phyloP scores from a whole-genome alignment of 2,113 vertebrate species.

The Tragelaphus scriptus region DNA sequence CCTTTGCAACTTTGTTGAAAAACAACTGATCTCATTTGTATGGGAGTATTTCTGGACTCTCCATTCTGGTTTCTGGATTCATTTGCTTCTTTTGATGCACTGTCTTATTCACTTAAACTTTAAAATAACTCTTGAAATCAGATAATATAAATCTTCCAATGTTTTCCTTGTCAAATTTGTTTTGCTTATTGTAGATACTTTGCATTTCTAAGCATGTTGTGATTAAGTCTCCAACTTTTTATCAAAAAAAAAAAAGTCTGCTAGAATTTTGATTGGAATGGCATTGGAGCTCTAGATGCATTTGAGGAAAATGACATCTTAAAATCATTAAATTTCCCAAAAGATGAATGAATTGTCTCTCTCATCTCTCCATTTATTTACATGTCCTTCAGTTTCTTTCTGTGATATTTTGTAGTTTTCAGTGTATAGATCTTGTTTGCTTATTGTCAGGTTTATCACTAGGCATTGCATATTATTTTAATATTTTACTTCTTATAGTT shows the following conservation, averaged over 20 bases:
- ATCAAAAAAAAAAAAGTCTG: not conserved
- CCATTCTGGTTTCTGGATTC: not conserved
- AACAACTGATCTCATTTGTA: not conserved
- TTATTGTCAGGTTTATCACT: not conserved
- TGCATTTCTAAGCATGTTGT: not conserved
- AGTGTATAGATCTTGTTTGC: not conserved
- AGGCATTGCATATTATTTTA: not conserved
- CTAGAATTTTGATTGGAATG: not conserved
- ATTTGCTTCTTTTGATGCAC: not conserved
- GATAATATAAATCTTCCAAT: not conserved
- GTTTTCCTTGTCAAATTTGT: not conserved
- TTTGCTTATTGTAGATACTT: not conserved
- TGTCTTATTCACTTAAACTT: not conserved
- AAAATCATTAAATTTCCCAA: not conserved
- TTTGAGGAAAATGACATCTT: not conserved
- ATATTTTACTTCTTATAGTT: not conserved
- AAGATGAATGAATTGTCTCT: not conserved
- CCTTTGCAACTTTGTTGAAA: not conserved
- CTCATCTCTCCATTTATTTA: not conserved
- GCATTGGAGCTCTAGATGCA: not conserved
- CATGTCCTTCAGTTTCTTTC: not conserved
- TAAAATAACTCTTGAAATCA: not conserved
- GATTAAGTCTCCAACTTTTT: not conserved
- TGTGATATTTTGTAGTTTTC: not conserved
- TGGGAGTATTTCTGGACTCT: not conserved